These are phyloP conservation scores for Nixonia krombeini DNA, from an alignment of 1,140 invertebrate species.

Conservation along the genomic window DNA sequence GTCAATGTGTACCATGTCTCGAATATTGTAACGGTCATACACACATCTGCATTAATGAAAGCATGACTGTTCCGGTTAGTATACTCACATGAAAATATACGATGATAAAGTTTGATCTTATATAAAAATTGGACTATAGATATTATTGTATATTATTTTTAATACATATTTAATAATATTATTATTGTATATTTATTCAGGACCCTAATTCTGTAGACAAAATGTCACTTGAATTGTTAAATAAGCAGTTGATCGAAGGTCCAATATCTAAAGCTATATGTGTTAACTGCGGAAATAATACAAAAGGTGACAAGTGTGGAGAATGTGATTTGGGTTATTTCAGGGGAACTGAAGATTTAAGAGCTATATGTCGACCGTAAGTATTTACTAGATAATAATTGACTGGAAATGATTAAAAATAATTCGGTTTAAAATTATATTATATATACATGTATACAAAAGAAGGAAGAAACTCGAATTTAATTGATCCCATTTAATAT, in stretches of 20 bases:
- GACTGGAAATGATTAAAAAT: too few species aligned
- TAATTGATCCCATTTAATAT: too few species aligned
- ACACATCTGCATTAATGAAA: conserved; percentile 81
- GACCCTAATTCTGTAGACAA: conserved; percentile 72
- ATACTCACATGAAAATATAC: too few species aligned
- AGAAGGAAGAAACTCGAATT: too few species aligned
- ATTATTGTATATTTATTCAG: too few species aligned
- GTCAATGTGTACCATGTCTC: conserved; percentile 87
- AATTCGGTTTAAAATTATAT: too few species aligned
- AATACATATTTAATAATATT: conserved; percentile 4
- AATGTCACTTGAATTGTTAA: conserved; percentile 72
- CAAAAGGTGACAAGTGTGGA: conserved; percentile 87
- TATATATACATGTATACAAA: too few species aligned
- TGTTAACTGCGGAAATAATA: conserved; percentile 88
- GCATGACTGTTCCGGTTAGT: conserved; percentile 70
- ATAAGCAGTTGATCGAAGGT: conserved; percentile 76
- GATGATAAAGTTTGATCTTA: too few species aligned
- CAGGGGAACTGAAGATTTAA: conserved; percentile 82
- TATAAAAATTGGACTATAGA: too few species aligned
- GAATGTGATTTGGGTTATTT: conserved; percentile 89
- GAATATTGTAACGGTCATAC: conserved; percentile 94
- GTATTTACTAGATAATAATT: too few species aligned
- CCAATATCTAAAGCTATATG: conserved; percentile 82
- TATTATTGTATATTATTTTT: too few species aligned
- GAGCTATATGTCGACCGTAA: conserved; percentile 82